Evolutionary conservation across 2,113 vertebrate genomes (phyloP).

Genomic region (Cathartes aura): DNA sequence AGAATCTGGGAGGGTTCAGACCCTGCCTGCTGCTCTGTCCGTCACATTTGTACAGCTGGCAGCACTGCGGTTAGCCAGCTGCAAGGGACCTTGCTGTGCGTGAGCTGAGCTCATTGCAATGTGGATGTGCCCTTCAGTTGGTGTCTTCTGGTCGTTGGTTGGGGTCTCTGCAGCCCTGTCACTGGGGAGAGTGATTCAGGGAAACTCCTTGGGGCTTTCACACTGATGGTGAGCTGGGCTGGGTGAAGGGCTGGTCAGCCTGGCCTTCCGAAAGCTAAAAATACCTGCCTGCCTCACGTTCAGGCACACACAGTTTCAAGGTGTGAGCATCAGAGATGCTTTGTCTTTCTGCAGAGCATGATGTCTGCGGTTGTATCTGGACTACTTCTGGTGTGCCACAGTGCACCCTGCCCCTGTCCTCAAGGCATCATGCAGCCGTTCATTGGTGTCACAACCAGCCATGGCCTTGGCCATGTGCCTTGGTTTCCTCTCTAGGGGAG

Average conservation of each 20-base stretch:
- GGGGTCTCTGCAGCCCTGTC: neutral
- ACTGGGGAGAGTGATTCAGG: neutral
- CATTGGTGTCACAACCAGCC: neutral
- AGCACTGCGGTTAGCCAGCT: neutral
- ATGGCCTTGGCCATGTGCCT: neutral
- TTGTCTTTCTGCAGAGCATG: neutral
- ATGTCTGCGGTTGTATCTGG: neutral
- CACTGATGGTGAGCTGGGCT: neutral
- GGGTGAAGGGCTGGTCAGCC: neutral
- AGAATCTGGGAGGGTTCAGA: neutral
- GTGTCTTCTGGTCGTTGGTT: neutral
- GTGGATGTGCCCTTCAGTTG: neutral
- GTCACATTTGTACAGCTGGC: neutral
- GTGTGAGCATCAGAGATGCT: neutral
- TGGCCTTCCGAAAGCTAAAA: neutral
- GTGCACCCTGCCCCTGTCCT: neutral
- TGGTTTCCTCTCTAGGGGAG: accelerated
- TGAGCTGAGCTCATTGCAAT: neutral
- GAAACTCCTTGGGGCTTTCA: neutral
- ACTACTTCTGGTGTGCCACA: neutral
- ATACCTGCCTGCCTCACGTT: neutral
- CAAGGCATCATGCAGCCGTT: neutral
- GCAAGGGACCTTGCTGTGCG: accelerated
- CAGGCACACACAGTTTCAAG: neutral
- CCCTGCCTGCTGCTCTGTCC: neutral